phyloP scores from a whole-genome alignment of 2,113 vertebrate species.

The Amphiprion ocellaris region DNA sequence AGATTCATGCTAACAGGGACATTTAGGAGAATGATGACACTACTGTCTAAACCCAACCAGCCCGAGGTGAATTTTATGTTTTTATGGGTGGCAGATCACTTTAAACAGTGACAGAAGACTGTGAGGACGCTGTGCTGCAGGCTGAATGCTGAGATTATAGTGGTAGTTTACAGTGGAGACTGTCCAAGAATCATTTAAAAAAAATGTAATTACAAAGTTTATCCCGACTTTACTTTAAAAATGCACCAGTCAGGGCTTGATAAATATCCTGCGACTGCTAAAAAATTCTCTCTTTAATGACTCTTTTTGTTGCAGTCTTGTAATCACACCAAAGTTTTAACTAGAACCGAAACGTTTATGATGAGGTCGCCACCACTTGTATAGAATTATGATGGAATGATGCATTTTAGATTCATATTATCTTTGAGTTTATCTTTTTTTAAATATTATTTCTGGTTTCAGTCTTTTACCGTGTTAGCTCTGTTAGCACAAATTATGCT shows the following conservation, averaged over 20 bases:
- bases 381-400: too few species aligned
- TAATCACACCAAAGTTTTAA: too few species aligned
- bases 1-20: conserved; percentile 40
- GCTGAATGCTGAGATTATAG: background rate
- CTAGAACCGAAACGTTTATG: too few species aligned
- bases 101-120: conserved; percentile 20
- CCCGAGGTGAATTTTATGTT: conserved; percentile 13
- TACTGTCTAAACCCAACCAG: conserved; percentile 18
- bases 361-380: too few species aligned
- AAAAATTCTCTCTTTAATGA: too few species aligned
- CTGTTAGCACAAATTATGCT: background rate
- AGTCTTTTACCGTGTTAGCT: background rate
- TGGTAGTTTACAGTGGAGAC: background rate
- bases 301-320: too few species aligned
- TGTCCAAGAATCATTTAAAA: background rate
- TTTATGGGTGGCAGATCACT: conserved; percentile 28
- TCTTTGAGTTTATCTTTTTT: too few species aligned
- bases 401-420: too few species aligned
- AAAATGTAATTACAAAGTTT: conserved; percentile 17
- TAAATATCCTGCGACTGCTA: background rate
- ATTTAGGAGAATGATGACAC: conserved; percentile 36
- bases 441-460: too few species aligned
- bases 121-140: background rate
- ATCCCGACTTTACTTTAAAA: background rate
- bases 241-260: background rate